Conservation (phyloP, 2,888 invertebrate genomes). For the Idaea straminata region DNA sequence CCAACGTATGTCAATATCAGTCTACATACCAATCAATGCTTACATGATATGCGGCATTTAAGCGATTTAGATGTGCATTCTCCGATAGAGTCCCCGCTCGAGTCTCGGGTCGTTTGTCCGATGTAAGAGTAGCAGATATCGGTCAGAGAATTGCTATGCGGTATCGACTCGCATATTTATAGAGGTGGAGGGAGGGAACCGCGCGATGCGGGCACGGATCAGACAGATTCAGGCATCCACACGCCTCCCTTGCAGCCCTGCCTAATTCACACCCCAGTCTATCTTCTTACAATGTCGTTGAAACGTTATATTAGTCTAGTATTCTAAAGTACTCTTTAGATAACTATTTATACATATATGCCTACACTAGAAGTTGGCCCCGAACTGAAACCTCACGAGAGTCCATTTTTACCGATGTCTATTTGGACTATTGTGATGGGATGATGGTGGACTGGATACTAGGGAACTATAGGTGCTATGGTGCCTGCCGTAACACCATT, state of each 20-base stretch:
- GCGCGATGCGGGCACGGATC: slow-evolving; percentile 38
- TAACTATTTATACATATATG: not conserved
- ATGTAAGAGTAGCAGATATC: slow-evolving; percentile 36
- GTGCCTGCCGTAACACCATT: too few species aligned
- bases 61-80: not conserved
- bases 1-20: not conserved
- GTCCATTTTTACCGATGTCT: too few species aligned
- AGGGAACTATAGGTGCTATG: too few species aligned
- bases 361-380: too few species aligned
- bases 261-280: slow-evolving; percentile 21
- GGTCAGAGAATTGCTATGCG: slow-evolving; percentile 47
- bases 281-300: slow-evolving; percentile 29
- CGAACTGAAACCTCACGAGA: too few species aligned
- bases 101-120: slow-evolving; percentile 19
- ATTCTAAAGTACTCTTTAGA: not conserved
- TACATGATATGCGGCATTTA: not conserved
- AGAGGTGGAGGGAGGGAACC: slow-evolving; percentile 47
- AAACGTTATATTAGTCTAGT: slow-evolving; percentile 27
- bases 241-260: slow-evolving; percentile 13
- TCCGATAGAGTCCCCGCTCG: slow-evolving; percentile 8
- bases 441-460: too few species aligned
- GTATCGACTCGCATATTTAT: slow-evolving; percentile 61
- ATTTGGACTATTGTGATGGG: too few species aligned
- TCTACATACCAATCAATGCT: not conserved
- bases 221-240: slow-evolving; percentile 26